Base-by-base conservation (phyloP, 2,797 vertebrate species). In the Micrastur ruficollis region DNA sequence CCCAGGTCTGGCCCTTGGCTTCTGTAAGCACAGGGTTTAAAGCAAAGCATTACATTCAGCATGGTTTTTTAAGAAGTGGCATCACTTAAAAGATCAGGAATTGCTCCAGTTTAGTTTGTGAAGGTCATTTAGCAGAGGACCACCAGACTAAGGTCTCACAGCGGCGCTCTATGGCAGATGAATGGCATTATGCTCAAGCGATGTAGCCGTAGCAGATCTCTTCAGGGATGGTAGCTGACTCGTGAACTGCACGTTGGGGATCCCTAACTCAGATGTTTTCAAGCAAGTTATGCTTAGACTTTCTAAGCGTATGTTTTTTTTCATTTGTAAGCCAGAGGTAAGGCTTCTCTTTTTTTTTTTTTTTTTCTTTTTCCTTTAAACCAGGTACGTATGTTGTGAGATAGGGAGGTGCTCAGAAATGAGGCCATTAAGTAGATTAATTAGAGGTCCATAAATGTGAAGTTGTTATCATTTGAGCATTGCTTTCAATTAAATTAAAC, bases 401-500 rank as follows among this genome's bases (percentile, higher is more conserved):
- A 81, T 81, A 90, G 46, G 40, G 81, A 94, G 36, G 52, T 3
- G 9, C 67, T 86, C 63, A 44, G 70, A 89, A 93, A 87, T 73
- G 8, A 93, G 72, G 68, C 75, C 72, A 88, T 93, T 96, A 90
- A 83, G 40, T 76, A 90, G 85, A 96, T 96, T 94, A 96, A 96
- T 96, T 95, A 94, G 71, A 72, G 84, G 72, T 91, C 81, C 92
- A 5, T 96, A 94, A 97, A 93, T 81, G 86, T 75, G 94, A 95
- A 81, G 86, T 92, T 96, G 90, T 97, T 97, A 95, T 81, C 92
- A 75, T 97, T 94, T 92, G 86, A 89, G 86, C 90, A 85, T 95
- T 94, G 89, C 94, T 97, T 97, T 97, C 93, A 94, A 66, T 97
- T 96, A 96, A 95, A 95, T 97, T 95, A 95, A 97, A 96, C 89